phyloP scores from a whole-genome alignment of 2,888 invertebrate genomes.

The Dermolepida albohirtum region DNA sequence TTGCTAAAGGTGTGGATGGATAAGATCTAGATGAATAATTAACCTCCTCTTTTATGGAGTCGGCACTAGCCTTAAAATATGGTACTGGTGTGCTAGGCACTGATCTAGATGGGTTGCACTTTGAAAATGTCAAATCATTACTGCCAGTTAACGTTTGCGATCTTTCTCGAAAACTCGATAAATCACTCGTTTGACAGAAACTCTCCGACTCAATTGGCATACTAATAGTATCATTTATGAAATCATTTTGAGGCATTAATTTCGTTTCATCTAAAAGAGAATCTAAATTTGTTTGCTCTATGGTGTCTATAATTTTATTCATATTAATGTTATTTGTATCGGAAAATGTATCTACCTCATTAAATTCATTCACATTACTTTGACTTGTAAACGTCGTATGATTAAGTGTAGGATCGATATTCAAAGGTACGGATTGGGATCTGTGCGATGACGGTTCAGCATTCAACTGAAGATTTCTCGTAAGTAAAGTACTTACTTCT shows the following conservation, averaged over 20 bases:
- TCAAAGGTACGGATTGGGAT: slow-evolving; percentile 85
- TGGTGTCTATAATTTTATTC: slow-evolving; percentile 69
- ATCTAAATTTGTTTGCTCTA: slow-evolving; percentile 65
- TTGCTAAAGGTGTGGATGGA: slow-evolving; percentile 77
- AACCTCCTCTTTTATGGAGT: slow-evolving; percentile 63
- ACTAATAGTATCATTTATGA: slow-evolving; percentile 36
- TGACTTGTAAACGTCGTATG: slow-evolving; percentile 19
- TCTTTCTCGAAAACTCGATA: slow-evolving; percentile 13
- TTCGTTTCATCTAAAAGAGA: slow-evolving; percentile 47
- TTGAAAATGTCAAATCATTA: slow-evolving; percentile 48
- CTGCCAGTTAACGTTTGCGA: slow-evolving; percentile 49
- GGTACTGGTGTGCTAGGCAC: slow-evolving; percentile 78
- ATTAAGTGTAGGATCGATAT: slow-evolving; percentile 53
- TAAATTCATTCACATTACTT: slow-evolving; percentile 70
- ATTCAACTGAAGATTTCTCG: slow-evolving; percentile 65
- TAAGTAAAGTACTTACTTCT: slow-evolving; percentile 74
- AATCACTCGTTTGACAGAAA: slow-evolving; percentile 42
- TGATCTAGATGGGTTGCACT: slow-evolving; percentile 70
- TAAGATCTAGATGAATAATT: slow-evolving; percentile 71
- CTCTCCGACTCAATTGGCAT: slow-evolving; percentile 49
- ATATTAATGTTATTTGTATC: slow-evolving; percentile 74
- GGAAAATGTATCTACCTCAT: slow-evolving; percentile 75
- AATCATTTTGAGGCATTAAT: slow-evolving; percentile 26
- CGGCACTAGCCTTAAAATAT: slow-evolving; percentile 25
- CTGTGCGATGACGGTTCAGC: slow-evolving; percentile 62